A percentile compares a stretch with the other conserved stretches of the same genome.
phyloP scores from a whole-genome alignment of 2,888 invertebrate genomes.

The Tetragnatha montana region DNA sequence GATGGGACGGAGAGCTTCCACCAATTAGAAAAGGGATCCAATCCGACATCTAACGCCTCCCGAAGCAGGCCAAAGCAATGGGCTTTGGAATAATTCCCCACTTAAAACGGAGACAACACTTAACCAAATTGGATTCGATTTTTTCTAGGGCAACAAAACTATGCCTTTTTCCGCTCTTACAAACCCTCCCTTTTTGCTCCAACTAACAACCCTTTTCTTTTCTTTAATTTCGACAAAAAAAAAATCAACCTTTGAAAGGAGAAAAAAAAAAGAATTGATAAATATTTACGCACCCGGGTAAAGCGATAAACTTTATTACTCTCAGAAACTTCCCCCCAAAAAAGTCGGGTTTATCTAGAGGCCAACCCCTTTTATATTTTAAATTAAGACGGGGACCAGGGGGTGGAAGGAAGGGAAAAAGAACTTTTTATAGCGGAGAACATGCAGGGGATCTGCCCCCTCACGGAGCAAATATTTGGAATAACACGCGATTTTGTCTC shows the following conservation, averaged over 20 bases:
- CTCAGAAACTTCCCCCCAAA: background rate
- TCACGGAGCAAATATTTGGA: conserved; percentile 23
- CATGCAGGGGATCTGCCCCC: background rate
- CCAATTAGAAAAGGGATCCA: background rate
- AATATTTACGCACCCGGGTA: conserved; percentile 7
- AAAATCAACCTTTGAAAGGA: background rate
- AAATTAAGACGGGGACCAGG: conserved; percentile 12
- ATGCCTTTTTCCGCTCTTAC: background rate
- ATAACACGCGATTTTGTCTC: conserved; percentile 18
- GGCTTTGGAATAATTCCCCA: background rate
- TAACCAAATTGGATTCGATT: conserved; percentile 28
- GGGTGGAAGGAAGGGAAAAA: background rate
- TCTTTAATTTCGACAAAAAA: background rate
- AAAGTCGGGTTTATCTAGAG: background rate
- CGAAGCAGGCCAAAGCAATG: background rate
- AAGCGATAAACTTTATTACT: conserved; percentile 22
- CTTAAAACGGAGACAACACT: conserved; percentile 27
- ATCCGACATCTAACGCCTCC: background rate
- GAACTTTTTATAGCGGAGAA: background rate
- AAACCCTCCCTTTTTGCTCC: background rate
- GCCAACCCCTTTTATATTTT: conserved; percentile 7
- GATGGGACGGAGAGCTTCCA: background rate
- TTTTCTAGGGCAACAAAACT: background rate
- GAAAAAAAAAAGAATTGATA: conserved; percentile 1
- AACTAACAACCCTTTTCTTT: background rate